Evolutionary conservation across 2,888 invertebrate species (phyloP).

Genomic region (Eilema caniola): DNA sequence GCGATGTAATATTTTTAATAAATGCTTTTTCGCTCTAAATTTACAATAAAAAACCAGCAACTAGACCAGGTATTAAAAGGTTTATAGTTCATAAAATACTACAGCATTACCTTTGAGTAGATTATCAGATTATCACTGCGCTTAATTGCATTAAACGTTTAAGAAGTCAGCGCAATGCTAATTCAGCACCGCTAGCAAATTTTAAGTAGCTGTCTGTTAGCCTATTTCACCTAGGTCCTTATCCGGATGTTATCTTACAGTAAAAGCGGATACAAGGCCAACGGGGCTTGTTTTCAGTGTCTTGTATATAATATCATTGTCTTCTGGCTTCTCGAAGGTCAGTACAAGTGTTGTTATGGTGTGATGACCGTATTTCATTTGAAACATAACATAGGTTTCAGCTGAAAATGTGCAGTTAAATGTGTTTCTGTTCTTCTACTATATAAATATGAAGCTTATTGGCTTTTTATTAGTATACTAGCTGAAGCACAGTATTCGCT

Average conservation of each 20-base stretch:
- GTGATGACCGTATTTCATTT: conserved; percentile 15
- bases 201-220: conserved; percentile 8
- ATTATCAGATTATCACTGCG: neutral
- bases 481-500: no score
- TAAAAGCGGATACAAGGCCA: conserved; percentile 32
- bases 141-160: neutral
- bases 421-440: neutral
- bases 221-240: neutral
- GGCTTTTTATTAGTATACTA: neutral
- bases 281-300: conserved; percentile 28
- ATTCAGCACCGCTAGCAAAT: neutral
- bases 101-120: neutral
- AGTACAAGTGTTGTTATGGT: conserved; percentile 11
- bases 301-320: conserved; percentile 40
- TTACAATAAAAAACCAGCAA: no score
- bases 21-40: no score
- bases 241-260: conserved; percentile 28
- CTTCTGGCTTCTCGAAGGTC: conserved; percentile 25
- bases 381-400: neutral
- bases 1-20: no score
- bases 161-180: neutral
- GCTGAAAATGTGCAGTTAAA: neutral
- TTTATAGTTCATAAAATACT: neutral
- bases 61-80: no score
- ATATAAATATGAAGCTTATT: neutral